These are phyloP conservation scores for Micrasema minimum DNA, from an alignment of 1,140 invertebrate species.

Conservation along the genomic window DNA sequence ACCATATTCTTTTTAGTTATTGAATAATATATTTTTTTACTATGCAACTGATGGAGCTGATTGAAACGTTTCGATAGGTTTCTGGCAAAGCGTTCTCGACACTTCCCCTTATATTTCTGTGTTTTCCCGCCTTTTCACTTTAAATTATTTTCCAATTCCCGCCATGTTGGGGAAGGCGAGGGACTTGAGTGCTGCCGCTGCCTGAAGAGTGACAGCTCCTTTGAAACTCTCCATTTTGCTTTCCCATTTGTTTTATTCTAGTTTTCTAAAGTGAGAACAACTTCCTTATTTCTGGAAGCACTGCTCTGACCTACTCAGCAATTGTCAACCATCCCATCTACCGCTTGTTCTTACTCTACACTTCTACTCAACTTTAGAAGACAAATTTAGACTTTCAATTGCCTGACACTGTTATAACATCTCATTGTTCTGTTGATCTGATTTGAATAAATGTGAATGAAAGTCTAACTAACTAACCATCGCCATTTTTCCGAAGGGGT, in stretches of 20 bases:
- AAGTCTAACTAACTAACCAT: too few species aligned
- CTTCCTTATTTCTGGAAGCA: slow-evolving; percentile 23
- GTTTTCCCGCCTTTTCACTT: slow-evolving; percentile 26
- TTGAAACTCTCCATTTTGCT: slow-evolving; percentile 14
- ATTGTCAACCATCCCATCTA: slow-evolving; percentile 17
- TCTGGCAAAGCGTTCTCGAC: slow-evolving; percentile 18
- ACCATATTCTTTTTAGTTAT: too few species aligned
- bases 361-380: too few species aligned
- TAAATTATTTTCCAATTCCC: slow-evolving; percentile 19
- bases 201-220: slow-evolving; percentile 29
- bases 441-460: too few species aligned
- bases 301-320: slow-evolving; percentile 22
- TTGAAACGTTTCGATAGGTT: neutral
- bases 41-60: too few species aligned
- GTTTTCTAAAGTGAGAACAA: slow-evolving; percentile 12
- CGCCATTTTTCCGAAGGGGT: too few species aligned
- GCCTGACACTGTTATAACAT: too few species aligned
- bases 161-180: neutral
- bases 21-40: too few species aligned
- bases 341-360: too few species aligned
- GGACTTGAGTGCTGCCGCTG: neutral
- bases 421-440: too few species aligned
- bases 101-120: neutral
- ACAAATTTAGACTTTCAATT: too few species aligned
- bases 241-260: slow-evolving; percentile 18